Percentiles rank a stretch among this genome's conserved stretches.
phyloP scores from a whole-genome alignment of 2,797 vertebrate species.

The Anguilla anguilla region DNA sequence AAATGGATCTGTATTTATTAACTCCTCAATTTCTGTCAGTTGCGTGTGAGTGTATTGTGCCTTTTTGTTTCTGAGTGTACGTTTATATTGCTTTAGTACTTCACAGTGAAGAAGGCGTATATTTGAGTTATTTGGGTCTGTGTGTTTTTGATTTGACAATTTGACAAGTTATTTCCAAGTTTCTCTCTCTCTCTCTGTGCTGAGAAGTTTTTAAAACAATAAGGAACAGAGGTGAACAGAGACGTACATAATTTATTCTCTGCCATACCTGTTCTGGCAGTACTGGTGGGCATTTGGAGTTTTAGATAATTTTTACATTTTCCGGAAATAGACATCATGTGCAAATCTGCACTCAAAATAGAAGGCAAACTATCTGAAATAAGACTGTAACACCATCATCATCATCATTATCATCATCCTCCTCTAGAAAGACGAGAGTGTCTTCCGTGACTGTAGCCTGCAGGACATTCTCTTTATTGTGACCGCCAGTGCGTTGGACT shows the following conservation, averaged over 20 bases:
- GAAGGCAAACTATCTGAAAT: neutral
- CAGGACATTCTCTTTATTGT: neutral
- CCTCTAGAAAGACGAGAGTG: neutral
- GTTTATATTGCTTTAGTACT: too few relatives aligned
- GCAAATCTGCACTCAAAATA: neutral
- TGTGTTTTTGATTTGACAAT: too few relatives aligned
- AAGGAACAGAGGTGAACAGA: constrained; percentile 58
- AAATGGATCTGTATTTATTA: too few relatives aligned
- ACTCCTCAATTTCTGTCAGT: too few relatives aligned
- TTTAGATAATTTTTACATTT: neutral
- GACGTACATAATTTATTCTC: neutral
- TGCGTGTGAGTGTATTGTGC: too few relatives aligned
- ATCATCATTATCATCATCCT: neutral
- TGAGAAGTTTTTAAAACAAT: constrained; percentile 54
- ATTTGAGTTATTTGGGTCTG: too few relatives aligned
- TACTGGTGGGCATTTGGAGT: neutral
- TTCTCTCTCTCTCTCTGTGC: constrained; percentile 48
- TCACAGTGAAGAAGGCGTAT: too few relatives aligned
- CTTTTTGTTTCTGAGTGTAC: too few relatives aligned
- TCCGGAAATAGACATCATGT: neutral
- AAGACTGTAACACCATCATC: neutral
- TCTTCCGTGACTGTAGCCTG: neutral
- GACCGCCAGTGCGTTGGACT: neutral
- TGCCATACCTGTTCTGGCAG: neutral
- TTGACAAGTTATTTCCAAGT: too few relatives aligned